Percentiles rank a stretch among this genome's conserved stretches.
phyloP scores from a whole-genome alignment of 1,140 invertebrate species.

The Anoplolepis gracilipes region DNA sequence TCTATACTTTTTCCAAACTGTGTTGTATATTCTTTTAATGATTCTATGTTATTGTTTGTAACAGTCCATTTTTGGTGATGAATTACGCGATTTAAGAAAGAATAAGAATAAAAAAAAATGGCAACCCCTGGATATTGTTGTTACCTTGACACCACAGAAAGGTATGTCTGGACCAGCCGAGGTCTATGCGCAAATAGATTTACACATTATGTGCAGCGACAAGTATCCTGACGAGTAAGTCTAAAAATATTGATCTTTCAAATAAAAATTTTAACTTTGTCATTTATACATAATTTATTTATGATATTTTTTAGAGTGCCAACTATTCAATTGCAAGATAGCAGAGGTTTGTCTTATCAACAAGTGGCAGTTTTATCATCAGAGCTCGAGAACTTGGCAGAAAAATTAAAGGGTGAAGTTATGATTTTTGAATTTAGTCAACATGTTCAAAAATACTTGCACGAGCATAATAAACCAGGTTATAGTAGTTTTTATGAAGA shows the following conservation, averaged over 20 bases:
- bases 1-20: neutral
- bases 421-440: constrained; percentile 92
- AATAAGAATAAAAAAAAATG: constrained; percentile 86
- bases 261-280: neutral
- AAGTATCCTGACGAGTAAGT: constrained; percentile 91
- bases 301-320: constrained; percentile 85
- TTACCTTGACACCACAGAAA: constrained; percentile 89
- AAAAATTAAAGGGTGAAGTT: constrained; percentile 89
- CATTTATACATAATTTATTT: neutral
- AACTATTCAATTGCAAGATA: constrained; percentile 88
- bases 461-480: constrained; percentile 90
- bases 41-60: neutral
- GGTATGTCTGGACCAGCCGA: constrained; percentile 88
- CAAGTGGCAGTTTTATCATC: constrained; percentile 86
- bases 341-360: constrained; percentile 89
- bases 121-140: constrained; percentile 89
- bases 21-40: constrained; percentile 53
- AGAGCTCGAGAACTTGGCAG: constrained; percentile 87
- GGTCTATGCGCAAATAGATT: constrained; percentile 89
- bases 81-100: constrained; percentile 87
- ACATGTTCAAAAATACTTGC: constrained; percentile 90
- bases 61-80: constrained; percentile 89
- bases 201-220: constrained; percentile 89
- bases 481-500: constrained; percentile 93
- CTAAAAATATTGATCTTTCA: neutral